Conservation (phyloP, 2,888 invertebrate genomes). For the Eupithecia centaureata region DNA sequence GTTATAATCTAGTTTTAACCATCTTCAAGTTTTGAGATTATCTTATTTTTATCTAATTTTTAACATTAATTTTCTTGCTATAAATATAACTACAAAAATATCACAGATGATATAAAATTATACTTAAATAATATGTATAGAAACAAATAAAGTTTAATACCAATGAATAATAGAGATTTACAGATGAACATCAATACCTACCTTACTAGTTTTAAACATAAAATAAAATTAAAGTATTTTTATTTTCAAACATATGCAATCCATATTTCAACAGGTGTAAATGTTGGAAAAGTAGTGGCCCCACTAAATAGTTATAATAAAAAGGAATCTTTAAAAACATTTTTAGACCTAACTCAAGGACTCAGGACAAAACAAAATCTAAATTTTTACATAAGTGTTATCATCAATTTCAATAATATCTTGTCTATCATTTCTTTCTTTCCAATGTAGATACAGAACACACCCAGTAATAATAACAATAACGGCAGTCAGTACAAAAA, state of each 20-base stretch:
- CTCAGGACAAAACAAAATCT: slow-evolving; percentile 39
- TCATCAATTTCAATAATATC: slow-evolving; percentile 79
- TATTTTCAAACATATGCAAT: too few species aligned
- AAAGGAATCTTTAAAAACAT: not conserved
- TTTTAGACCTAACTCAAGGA: too few species aligned
- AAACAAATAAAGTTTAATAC: not conserved
- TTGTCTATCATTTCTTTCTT: slow-evolving; percentile 86
- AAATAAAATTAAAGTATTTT: too few species aligned
- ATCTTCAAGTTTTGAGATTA: not conserved
- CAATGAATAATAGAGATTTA: not conserved
- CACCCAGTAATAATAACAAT: slow-evolving; percentile 93
- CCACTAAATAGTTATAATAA: not conserved
- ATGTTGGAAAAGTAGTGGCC: too few species aligned
- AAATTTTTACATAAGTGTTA: slow-evolving; percentile 75
- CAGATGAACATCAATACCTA: not conserved
- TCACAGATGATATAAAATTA: slow-evolving; percentile 33
- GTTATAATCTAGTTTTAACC: not conserved
- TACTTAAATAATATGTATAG: not conserved
- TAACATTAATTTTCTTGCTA: slow-evolving; percentile 10
- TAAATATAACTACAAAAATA: slow-evolving; percentile 30
- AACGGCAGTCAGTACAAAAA: slow-evolving; percentile 93
- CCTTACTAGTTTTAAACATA: not conserved
- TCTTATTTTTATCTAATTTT: not conserved
- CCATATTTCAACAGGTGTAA: too few species aligned
- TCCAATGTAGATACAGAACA: slow-evolving; percentile 94